Percentiles rank a stretch among this genome's conserved stretches.
Conservation (phyloP, 2,113 vertebrate species). For the Anas platyrhynchos region DNA sequence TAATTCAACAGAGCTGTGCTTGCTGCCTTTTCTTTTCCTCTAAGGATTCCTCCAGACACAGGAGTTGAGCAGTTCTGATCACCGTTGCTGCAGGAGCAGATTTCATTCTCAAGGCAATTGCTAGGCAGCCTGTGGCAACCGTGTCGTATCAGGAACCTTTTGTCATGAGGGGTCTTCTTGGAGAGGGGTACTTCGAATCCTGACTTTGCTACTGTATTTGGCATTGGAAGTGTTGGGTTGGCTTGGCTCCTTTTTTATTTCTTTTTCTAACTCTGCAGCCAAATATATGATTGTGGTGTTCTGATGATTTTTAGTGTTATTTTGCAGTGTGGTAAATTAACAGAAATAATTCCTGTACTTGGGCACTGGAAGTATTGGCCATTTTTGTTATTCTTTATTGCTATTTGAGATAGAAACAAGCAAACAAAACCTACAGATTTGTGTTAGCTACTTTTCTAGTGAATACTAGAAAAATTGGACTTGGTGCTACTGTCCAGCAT, state of each 20-base stretch:
- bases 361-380: background rate
- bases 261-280: background rate
- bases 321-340: background rate
- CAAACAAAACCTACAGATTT: background rate
- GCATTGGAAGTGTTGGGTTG: background rate
- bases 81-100: background rate
- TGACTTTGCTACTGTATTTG: background rate
- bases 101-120: constrained; percentile 12
- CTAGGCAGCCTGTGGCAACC: background rate
- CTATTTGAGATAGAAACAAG: background rate
- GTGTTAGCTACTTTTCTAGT: background rate
- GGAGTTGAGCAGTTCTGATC: background rate
- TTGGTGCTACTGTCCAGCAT: background rate
- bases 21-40: background rate
- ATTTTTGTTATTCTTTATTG: constrained; percentile 22
- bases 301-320: background rate
- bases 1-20: background rate
- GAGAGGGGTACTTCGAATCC: background rate
- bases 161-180: background rate
- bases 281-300: background rate
- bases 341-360: background rate
- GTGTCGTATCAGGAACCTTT: background rate
- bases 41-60: background rate
- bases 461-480: background rate
- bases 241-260: background rate